Evolutionary conservation across 2,888 invertebrate genomes (phyloP).

Genomic region (Epirrhoe alternata): DNA sequence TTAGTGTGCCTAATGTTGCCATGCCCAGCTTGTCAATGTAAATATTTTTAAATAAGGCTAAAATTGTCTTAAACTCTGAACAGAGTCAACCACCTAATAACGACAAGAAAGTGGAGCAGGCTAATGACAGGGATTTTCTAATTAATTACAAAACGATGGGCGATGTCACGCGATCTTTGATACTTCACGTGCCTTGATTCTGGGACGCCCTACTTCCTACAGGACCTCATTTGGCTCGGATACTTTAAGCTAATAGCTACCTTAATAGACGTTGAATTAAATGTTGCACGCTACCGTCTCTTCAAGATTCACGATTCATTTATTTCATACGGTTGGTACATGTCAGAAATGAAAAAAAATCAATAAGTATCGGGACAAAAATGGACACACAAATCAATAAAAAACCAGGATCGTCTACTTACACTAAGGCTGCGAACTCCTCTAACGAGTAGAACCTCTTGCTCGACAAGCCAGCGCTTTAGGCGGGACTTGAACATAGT

Average conservation of each 20-base stretch:
- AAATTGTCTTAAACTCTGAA: constrained; percentile 17
- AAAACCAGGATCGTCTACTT: too few species aligned
- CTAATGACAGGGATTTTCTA: constrained; percentile 73
- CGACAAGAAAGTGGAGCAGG: constrained; percentile 65
- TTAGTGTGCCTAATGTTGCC: too few species aligned
- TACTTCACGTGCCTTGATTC: constrained; percentile 44
- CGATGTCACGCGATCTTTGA: constrained; percentile 67
- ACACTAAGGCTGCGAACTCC: too few species aligned
- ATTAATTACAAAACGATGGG: constrained; percentile 75
- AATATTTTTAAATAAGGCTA: not conserved
- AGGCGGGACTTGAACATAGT: too few species aligned
- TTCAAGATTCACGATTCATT: too few species aligned
- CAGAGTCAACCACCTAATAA: constrained; percentile 44
- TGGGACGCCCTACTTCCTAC: constrained; percentile 53
- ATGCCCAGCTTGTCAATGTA: too few species aligned
- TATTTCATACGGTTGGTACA: too few species aligned
- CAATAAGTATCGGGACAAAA: too few species aligned
- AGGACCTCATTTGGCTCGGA: constrained; percentile 44
- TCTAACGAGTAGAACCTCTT: too few species aligned
- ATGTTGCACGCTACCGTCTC: not conserved
- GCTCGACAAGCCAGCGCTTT: too few species aligned
- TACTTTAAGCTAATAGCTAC: constrained; percentile 24
- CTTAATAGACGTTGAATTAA: constrained; percentile 15
- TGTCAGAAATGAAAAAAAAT: too few species aligned
- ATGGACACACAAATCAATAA: too few species aligned